Evolutionary conservation across 2,888 invertebrate genomes (phyloP), one percentile per base, ranked within the genome.

Genomic region (Drosophila kuntzei): DNA sequence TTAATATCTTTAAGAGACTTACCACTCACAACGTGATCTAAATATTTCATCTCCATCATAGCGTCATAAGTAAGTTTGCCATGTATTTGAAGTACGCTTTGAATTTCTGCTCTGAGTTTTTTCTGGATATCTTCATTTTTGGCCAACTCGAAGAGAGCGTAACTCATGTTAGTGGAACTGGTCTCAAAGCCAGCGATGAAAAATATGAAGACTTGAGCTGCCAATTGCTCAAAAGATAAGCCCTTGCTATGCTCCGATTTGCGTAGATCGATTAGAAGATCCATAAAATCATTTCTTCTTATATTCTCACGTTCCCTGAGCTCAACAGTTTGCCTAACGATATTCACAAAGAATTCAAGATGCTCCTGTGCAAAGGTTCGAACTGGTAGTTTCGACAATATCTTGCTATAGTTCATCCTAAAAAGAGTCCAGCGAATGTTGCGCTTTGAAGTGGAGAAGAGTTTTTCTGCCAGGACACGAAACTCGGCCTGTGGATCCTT

Each of bases 101-200:
- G 76, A 4, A 94, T 92, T 81, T 94, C 94, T 1, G 83, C 64
- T n/a, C 93, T 81, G 1, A 93, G 71, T 55, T 90, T 93, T 1
- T 90, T 85, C 71, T 94, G 94, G 3, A 93, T 75, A 0, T 92
- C 84, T 1, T 90, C 91, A 78, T 94, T 92, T 9, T 90, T 87
- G 1, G 94, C 93, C 36, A 94, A 79, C 76, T 93, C 93, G 71
- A 92, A 94, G 12, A 94, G 79, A 1, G 91, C 91, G 68, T 92
- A 94, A 43, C 92, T 91, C 80, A 93, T 89, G 3, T 92, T 92
- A n/a, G 93, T 91, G 12, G 92, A 91, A 8, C 93, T 93, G 0
- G 94, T 94, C 84, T 94, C 94, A 62, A 93, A 94, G 1, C 94
- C 94, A 29, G 93, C 94, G 0, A 90, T 63, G 61, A 93, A 93